Base-by-base conservation (phyloP, 2,797 vertebrate species). In the Pempheris klunzingeri region DNA sequence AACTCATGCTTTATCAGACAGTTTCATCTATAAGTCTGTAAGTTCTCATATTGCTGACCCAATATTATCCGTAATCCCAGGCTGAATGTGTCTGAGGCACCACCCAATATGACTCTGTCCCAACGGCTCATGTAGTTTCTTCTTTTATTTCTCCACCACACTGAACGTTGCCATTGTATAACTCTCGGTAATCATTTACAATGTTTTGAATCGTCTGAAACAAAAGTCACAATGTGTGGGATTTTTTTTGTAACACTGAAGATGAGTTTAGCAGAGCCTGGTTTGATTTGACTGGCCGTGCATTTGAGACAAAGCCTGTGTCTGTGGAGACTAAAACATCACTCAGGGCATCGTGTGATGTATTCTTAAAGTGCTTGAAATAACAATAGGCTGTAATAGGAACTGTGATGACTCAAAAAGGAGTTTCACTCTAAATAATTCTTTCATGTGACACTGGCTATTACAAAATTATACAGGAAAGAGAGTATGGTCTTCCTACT, bases 71-170 rank as follows among this genome's bases (percentile, higher is more conserved):
- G 0, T 80, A 73, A 80, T 80, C 47, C 39, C 20, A 7, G 75
- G 47, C 44, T 72, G 53, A 70, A 18, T 74, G 38, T 24, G 30
- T 59, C 12, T n/a, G 38, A 71, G 77, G 52, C 78, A 65, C 44
- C 73, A 28, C 81, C 86, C 78, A 58, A 3, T 41, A 36, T 76
- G 39, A 71, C 58, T 76, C 22, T 10, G 41, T 59, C 26, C 36
- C 22, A 66, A 15, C 4, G 7, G 26, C 24, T 69, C 62, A 20
- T 60, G 11, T 53, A 9, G 17, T 63, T 3, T 38, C 43, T 53
- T 30, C 49, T 61, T 53, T 47, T 34, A 12, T 58, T 66, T 76
- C 1, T 34, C 11, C n/a, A 24, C 18, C 8, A 32, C 50, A 20
- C 5, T 13, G 28, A 66, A 17, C 7, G 11, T 41, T 43, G 7